Base-by-base conservation (phyloP, 1,140 invertebrate genomes). In the Drosophila lacteicornis region DNA sequence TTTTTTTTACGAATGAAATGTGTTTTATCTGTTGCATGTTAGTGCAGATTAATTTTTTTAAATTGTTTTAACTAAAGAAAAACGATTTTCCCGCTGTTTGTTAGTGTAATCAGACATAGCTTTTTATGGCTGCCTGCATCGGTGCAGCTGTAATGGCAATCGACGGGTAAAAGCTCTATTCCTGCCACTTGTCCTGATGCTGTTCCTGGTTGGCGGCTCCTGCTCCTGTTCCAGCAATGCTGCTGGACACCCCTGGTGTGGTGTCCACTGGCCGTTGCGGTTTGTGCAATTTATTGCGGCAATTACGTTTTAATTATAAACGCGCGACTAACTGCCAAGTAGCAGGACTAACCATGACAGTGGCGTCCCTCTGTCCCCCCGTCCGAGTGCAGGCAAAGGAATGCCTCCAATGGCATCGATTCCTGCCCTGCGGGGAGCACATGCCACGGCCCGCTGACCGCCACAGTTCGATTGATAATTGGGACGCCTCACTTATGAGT, bases 271-370 rank as follows among this genome's bases (percentile, higher is more conserved):
- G 69, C 77, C 68, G 79, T 81, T 88, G 85, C 60, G 85, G 85
- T 90, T 67, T 66, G 57, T 90, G 81, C 85, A 88, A 88, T 88
- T 88, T 88, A 88, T 88, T 90, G 81, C 81, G 60, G 85, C 85
- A 90, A 88, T 88, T 88, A 90, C 74, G 78, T 79, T 88, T 88
- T 90, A 88, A 88, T 88, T 88, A 90, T 88, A 88, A 88, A 76
- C 81, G 84, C 80, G 80, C 80, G 73, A 80, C 77, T 84, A 88
- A 79, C 84, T 80, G 70, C 49, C 61, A 53, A 49, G 57, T 60
- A 66, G 51, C 65, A 22, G 53, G 53, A 79, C 76, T 79, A 69
- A 65, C 76, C 70, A 51, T 67, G 79, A 65, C 61, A 81, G 17
- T 49, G 15, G 47, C 53, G 36, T 50, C 27, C 38, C 3, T 13